Conservation (phyloP, 2,888 invertebrate species). For the Melinaea menophilus region DNA sequence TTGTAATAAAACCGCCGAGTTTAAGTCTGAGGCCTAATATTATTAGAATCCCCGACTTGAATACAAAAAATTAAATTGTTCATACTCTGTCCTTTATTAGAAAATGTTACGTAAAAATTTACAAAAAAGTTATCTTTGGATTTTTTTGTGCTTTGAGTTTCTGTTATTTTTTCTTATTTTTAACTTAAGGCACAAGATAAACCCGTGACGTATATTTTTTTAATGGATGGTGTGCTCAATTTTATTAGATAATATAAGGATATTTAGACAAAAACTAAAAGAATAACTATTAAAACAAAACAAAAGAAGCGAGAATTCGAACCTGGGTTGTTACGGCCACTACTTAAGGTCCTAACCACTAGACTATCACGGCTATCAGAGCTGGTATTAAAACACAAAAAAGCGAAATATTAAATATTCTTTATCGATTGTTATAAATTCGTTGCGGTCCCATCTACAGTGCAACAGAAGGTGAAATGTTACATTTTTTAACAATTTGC, state of each 20-base stretch:
- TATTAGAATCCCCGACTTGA: neutral
- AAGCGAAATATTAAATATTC: no score
- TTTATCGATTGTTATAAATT: no score
- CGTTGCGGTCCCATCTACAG: no score
- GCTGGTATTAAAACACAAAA: conserved; percentile 15
- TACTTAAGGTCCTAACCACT: conserved; percentile 88
- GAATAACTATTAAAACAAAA: neutral
- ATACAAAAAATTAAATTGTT: conserved; percentile 1
- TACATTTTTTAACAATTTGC: no score
- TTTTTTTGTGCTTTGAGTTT: neutral
- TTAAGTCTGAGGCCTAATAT: neutral
- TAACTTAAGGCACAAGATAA: no score
- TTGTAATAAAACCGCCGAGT: conserved; percentile 11
- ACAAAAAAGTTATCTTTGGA: neutral
- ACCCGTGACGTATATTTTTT: no score
- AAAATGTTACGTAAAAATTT: neutral
- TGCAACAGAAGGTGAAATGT: no score
- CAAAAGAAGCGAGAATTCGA: neutral
- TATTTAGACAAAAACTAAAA: no score
- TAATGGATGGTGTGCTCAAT: no score
- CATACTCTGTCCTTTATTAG: neutral
- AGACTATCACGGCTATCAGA: conserved; percentile 77
- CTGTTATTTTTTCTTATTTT: no score
- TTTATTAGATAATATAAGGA: no score
- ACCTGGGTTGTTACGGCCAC: conserved; percentile 86